A percentile compares a stretch with the other conserved stretches of the same genome.
Conservation (phyloP, 2,888 invertebrate genomes). For the Sclerodermus sp. region DNA sequence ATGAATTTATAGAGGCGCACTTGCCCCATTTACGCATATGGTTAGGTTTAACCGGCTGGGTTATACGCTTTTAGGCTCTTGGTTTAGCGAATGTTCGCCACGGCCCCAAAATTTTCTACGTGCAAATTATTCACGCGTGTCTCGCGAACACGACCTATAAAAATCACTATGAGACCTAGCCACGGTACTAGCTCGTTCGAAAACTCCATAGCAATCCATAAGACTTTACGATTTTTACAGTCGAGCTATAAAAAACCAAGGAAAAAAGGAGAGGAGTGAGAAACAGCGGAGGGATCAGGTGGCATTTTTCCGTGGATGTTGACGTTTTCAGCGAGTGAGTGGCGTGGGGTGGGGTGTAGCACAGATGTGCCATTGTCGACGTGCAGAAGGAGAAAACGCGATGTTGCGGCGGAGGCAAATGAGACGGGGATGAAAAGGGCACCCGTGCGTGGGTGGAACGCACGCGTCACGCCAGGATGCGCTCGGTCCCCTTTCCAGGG, state of each 20-base stretch:
- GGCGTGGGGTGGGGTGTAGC: slow-evolving; percentile 10
- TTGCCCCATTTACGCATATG: slow-evolving; percentile 51
- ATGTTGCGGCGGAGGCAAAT: slow-evolving; percentile 4
- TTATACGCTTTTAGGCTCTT: slow-evolving; percentile 3
- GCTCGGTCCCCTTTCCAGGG: neutral
- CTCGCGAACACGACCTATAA: no score
- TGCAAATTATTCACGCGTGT: no score
- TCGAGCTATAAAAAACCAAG: no score
- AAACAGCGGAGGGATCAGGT: no score
- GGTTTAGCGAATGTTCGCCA: neutral
- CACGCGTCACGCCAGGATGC: neutral
- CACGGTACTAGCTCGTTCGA: no score
- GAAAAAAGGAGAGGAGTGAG: no score
- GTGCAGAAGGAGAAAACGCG: slow-evolving; percentile 11
- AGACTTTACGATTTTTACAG: no score
- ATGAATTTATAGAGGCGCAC: slow-evolving; percentile 25
- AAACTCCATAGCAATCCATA: no score
- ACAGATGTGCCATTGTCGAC: slow-evolving; percentile 38
- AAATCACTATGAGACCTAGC: no score
- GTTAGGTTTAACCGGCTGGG: slow-evolving; percentile 20
- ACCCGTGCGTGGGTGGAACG: neutral
- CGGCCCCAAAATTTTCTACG: no score
- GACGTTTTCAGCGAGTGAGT: neutral
- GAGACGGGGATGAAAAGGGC: slow-evolving; percentile 5
- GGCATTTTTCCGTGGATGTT: slow-evolving; percentile 3